These are phyloP conservation scores for Gallirallus australis DNA, from an alignment of 2,797 vertebrate species.

Conservation along the genomic window DNA sequence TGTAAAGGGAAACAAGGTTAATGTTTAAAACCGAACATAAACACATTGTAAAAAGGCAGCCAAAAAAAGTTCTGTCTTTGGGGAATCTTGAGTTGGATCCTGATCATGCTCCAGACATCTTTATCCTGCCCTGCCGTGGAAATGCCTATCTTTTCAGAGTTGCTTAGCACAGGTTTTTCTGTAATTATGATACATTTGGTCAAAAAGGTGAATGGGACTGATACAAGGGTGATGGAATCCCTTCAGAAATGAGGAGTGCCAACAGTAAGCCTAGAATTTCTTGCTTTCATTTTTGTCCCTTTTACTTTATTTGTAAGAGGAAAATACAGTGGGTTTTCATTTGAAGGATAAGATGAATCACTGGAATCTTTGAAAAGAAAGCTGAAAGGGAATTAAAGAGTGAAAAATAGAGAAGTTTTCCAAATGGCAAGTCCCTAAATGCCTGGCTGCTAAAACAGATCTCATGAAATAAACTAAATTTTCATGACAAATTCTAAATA, in stretches of 20 bases:
- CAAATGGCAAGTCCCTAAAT: neutral
- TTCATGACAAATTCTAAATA: neutral
- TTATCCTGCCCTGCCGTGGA: neutral
- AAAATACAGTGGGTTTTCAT: neutral
- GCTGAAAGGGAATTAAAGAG: neutral
- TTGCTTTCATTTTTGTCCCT: neutral
- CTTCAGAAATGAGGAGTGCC: neutral
- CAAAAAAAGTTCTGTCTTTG: neutral
- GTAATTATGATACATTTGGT: slow-evolving; percentile 54
- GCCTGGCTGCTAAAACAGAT: neutral
- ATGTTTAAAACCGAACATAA: neutral
- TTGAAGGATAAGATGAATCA: neutral
- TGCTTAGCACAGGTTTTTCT: slow-evolving; percentile 8
- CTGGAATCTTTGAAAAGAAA: neutral
- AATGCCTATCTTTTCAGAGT: neutral
- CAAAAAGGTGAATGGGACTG: neutral
- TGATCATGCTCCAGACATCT: neutral
- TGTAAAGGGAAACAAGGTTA: neutral
- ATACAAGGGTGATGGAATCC: neutral
- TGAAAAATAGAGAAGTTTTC: neutral
- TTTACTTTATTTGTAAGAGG: neutral
- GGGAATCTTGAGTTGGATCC: neutral
- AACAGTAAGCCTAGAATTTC: neutral
- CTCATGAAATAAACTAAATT: neutral
- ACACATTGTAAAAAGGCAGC: neutral